Evolutionary conservation across 2,113 vertebrate genomes (phyloP), one percentile per base, ranked within the genome.

Genomic region (Rhabdomys dilectus): DNA sequence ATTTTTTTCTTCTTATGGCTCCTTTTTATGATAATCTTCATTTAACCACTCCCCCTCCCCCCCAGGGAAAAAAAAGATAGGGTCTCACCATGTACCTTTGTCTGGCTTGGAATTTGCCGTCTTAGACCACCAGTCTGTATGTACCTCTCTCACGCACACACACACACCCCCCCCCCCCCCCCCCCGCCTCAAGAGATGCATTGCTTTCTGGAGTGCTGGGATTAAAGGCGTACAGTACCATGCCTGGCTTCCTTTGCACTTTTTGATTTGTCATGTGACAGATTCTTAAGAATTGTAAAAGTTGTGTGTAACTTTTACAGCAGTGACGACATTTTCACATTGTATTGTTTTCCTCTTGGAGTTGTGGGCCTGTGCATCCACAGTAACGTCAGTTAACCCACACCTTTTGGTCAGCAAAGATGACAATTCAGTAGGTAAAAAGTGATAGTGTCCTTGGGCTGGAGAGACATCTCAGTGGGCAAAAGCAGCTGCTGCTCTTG

Each of bases 1-100:
- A 84, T n/a, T 94, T 51, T 51, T 91, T 93, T 93, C 68, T 42
- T 89, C n/a, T 87, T 90, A 29, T 42, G 39, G 6, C 7, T 31
- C 36, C 84, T 26, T 13, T 76, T 89, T 56, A 45, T 81, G 10
- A n/a, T n/a, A n/a, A 22, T 31, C 17, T 68, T 51, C 19, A 11
- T 53, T 51, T 70, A 68, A 22, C 51, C 7, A 62, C 15, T 13
- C 3, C 1, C n/a, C n/a, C 4, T 6, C 15, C 13, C n/a, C 7
- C 8, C 1, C 13, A 10, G 34, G 7, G 9, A 11, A n/a, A 36
- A 48, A 51, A 51, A 36, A 60, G 53, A 58, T n/a, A 82, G 56
- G 3, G n/a, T n/a, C n/a, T 7, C n/a, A 62, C 81, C 7, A 9
- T 62, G 24, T 7, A 84, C 12, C 56, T 62, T 22, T 26, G 56